Conservation (phyloP, 2,797 vertebrate genomes). For the Sternotherus odoratus region DNA sequence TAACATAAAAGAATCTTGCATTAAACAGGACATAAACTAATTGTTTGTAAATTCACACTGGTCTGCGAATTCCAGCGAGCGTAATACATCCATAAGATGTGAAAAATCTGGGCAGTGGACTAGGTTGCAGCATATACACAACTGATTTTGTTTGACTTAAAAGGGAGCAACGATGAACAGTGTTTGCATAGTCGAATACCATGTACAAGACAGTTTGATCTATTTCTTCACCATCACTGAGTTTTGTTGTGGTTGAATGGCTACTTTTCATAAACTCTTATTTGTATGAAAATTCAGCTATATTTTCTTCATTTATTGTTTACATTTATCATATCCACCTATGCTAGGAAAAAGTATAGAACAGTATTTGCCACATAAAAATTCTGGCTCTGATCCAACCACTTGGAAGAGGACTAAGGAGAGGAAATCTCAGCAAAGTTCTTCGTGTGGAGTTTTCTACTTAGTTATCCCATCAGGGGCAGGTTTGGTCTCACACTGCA, state of each 20-base stretch:
- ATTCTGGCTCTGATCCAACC: not conserved
- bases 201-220: not conserved
- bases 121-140: not conserved
- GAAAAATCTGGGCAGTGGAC: not conserved
- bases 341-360: not conserved
- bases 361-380: not conserved
- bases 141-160: not conserved
- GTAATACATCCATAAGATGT: not conserved
- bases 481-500: not conserved
- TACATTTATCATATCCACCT: not conserved
- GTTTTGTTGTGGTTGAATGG: not conserved
- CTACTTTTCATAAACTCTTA: not conserved
- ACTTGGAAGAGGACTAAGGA: not conserved
- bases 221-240: not conserved
- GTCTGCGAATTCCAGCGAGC: not conserved
- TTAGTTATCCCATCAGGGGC: not conserved
- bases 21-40: fast-evolving
- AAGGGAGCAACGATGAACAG: not conserved
- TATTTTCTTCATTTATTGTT: not conserved
- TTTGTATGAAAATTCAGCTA: not conserved
- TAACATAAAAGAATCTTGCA: fast-evolving
- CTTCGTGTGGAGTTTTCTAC: not conserved
- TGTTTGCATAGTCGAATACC: fast-evolving
- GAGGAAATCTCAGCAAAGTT: not conserved
- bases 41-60: not conserved